phyloP scores from a whole-genome alignment of 1,140 invertebrate species.

The Neotoxoptera formosana region DNA sequence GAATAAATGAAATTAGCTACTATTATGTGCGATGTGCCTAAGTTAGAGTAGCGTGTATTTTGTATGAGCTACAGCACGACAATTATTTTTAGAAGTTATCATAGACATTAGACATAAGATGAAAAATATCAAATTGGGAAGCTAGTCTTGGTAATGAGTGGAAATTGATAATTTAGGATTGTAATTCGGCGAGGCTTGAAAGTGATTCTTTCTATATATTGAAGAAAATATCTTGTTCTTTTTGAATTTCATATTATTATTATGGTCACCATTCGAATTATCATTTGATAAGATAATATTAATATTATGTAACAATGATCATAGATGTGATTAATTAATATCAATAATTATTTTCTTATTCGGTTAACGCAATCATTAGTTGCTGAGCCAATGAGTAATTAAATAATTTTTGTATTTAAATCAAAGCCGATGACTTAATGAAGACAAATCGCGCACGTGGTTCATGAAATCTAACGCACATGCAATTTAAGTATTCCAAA shows the following conservation, averaged over 20 bases:
- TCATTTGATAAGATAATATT: slow-evolving; percentile 11
- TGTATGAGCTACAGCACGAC: not conserved
- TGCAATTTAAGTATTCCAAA: not conserved
- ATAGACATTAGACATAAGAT: not conserved
- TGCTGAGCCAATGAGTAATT: not conserved
- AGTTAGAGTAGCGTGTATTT: not conserved
- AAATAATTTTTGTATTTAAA: not conserved
- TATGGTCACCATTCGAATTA: not conserved
- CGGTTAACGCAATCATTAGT: not conserved
- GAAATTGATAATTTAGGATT: too few species aligned
- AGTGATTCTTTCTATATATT: not conserved
- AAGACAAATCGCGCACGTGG: not conserved
- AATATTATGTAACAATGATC: not conserved
- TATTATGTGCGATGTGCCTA: not conserved
- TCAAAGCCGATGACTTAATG: not conserved
- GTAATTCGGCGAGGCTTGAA: too few species aligned
- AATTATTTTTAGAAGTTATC: not conserved
- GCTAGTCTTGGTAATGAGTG: not conserved
- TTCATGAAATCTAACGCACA: not conserved
- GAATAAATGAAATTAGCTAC: not conserved
- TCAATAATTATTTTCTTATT: not conserved
- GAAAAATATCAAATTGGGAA: not conserved
- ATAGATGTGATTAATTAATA: not conserved
- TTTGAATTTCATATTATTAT: not conserved
- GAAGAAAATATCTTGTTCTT: not conserved